Base-by-base conservation (phyloP, 2,113 vertebrate genomes). In the Fregata magnificens region DNA sequence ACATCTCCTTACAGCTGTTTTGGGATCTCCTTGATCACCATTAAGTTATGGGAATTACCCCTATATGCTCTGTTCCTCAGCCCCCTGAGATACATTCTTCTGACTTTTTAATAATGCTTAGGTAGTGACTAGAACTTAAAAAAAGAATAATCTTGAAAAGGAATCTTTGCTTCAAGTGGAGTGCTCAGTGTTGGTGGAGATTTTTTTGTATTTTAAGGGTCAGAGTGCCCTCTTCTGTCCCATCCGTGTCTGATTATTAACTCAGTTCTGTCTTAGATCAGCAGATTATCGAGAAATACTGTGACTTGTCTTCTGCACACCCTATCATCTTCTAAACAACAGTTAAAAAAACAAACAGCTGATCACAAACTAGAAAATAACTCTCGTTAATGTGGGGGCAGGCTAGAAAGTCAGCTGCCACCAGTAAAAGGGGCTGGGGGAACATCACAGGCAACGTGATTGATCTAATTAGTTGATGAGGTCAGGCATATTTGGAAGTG, bases 201-300 rank as follows among this genome's bases (percentile, higher is more conserved):
- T 17, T 40, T 36, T 81, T 58, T n/a, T 44, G 5, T 28, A 96
- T 94, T 96, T 82, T 49, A 80, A 93, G 61, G 78, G 31, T 78
- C 58, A 90, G 84, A 95, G 77, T 61, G 94, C 95, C 95, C 96
- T 82, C 97, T 97, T 77, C 95, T 88, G 96, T 80, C n/a, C 32
- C 13, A 34, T 47, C n/a, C 1, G 0, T 16, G 31, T 16, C 72
- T 32, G 38, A 25, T 13, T 31, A 36, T 34, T 38, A 59, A 55
- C 13, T 28, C 21, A 3, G 14, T 22, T 9, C 42, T 11, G 13
- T 14, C 26, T 61, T 40, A 52, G 24, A 52, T 6, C 69, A 28
- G n/a, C 32, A 65, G 42, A 26, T 44, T 5, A 21, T 12, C 4
- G 1, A 40, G 63, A 50, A 77, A 82, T 21, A 22, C 22, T 7